These are phyloP conservation scores for Pelochelys cantorii DNA, from an alignment of 2,797 vertebrate genomes.

Conservation along the genomic window DNA sequence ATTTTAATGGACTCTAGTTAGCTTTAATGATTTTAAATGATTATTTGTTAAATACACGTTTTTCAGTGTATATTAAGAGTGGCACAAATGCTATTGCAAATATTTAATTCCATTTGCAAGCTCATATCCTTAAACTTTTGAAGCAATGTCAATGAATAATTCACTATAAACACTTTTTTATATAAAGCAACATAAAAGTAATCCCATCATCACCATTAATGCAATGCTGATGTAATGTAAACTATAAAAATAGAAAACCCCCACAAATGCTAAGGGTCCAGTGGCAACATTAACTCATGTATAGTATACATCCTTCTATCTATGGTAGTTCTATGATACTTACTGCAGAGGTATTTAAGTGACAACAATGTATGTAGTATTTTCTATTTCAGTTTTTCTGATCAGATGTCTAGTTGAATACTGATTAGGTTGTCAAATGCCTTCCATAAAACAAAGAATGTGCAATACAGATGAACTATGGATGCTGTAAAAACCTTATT, in stretches of 20 bases:
- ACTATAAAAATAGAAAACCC: background rate
- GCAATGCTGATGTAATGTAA: background rate
- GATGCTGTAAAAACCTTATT: background rate
- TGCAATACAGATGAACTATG: background rate
- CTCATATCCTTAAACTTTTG: background rate
- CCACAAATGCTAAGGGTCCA: background rate
- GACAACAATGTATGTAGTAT: background rate
- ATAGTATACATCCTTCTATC: accelerated
- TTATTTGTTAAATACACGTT: background rate
- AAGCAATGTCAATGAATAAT: background rate
- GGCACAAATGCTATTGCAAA: background rate
- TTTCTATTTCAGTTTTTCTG: background rate
- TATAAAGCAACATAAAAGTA: background rate
- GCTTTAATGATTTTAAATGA: background rate
- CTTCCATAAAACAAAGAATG: background rate
- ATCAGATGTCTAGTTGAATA: background rate
- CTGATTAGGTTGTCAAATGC: background rate
- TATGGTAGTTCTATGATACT: background rate
- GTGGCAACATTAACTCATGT: background rate
- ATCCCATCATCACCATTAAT: background rate
- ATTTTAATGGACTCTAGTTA: background rate
- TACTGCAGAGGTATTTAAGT: background rate
- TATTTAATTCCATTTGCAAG: background rate
- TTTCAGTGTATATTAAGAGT: background rate
- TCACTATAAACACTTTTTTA: background rate